Evolutionary conservation across 1,140 invertebrate species (phyloP).

Genomic region (Pantala flavescens): DNA sequence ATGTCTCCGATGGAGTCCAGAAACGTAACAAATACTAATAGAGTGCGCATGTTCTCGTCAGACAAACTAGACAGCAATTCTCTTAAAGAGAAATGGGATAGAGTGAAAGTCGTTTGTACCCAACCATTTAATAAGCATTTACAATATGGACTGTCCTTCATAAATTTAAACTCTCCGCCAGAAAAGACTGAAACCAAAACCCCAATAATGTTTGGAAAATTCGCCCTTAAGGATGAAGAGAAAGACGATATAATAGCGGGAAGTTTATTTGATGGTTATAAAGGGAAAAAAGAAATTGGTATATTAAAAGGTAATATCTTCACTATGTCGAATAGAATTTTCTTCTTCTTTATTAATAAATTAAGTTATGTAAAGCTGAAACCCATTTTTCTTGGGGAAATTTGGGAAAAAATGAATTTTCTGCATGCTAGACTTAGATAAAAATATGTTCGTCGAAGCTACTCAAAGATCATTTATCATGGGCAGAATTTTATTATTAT

Average conservation of each 20-base stretch:
- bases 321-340: too few relatives aligned
- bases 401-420: too few relatives aligned
- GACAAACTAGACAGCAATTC: conserved; percentile 47
- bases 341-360: too few relatives aligned
- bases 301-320: background rate
- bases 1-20: conserved; percentile 67
- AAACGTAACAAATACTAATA: conserved; percentile 48
- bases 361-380: too few relatives aligned
- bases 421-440: too few relatives aligned
- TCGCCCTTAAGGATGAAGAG: conserved; percentile 45
- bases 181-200: conserved; percentile 22
- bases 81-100: conserved; percentile 64
- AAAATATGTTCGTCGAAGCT: too few relatives aligned
- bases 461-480: too few relatives aligned
- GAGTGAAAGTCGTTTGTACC: conserved; percentile 64
- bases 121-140: conserved; percentile 77
- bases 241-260: conserved; percentile 36
- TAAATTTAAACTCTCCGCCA: conserved; percentile 50
- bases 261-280: conserved; percentile 40
- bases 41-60: conserved; percentile 62
- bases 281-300: conserved; percentile 25
- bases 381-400: too few relatives aligned
- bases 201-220: conserved; percentile 39
- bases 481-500: too few relatives aligned
- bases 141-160: conserved; percentile 68